Evolutionary conservation across 2,888 invertebrate species (phyloP).

Genomic region (Tubulanus polymorphus): DNA sequence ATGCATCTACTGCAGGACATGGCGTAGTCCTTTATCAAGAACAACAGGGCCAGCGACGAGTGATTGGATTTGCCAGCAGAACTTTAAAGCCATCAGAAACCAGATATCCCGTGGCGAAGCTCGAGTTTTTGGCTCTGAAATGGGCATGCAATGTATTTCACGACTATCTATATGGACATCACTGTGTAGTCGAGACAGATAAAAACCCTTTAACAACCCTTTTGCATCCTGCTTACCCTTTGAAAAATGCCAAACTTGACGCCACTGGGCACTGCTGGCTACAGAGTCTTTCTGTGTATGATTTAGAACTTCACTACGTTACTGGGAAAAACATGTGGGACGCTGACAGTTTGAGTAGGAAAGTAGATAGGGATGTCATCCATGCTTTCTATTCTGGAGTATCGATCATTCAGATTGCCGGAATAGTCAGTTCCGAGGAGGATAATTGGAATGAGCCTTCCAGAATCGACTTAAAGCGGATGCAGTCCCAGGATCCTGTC

Average conservation of each 20-base stretch:
- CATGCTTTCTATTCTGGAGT: too few species aligned
- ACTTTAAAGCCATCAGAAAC: conserved; percentile 5
- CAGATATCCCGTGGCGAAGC: conserved; percentile 10
- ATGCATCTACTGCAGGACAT: conserved; percentile 10
- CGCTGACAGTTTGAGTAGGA: conserved; percentile 12
- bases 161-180: conserved; percentile 9
- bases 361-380: too few species aligned
- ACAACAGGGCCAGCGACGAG: conserved; percentile 5
- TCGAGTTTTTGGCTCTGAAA: conserved; percentile 14
- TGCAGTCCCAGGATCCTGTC: too few species aligned
- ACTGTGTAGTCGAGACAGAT: too few species aligned
- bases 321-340: conserved; percentile 4
- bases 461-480: too few species aligned
- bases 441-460: too few species aligned
- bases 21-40: conserved; percentile 18
- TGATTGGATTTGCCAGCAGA: conserved; percentile 13
- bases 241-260: conserved; percentile 11
- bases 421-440: too few species aligned
- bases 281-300: conserved; percentile 6
- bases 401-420: too few species aligned
- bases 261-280: conserved; percentile 14
- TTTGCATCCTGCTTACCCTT: conserved; percentile 9
- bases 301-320: conserved; percentile 6
- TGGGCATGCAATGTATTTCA: conserved; percentile 14
- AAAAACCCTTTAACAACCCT: too few species aligned